A percentile compares a stretch with the other conserved stretches of the same genome.
These are phyloP conservation scores for Otolemur garnettii DNA, from an alignment of 2,113 vertebrate species.

Conservation along the genomic window DNA sequence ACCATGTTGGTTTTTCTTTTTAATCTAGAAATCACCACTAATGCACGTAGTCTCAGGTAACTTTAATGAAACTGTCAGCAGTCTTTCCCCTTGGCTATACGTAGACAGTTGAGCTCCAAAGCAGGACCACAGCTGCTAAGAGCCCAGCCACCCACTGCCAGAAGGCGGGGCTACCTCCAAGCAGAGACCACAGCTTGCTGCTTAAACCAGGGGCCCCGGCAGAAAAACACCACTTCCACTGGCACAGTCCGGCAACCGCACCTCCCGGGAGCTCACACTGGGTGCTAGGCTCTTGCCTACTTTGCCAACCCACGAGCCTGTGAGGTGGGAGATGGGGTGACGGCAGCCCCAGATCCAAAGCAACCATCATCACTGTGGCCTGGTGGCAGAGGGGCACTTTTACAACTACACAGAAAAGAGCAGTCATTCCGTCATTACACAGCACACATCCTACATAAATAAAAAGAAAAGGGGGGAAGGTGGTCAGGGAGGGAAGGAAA, in stretches of 20 bases:
- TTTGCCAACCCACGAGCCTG: background rate
- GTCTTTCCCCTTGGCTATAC: background rate
- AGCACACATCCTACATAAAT: slow-evolving; percentile 30
- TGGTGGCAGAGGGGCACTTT: rapidly evolving
- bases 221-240: background rate
- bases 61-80: slow-evolving; percentile 67
- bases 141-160: background rate
- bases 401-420: background rate
- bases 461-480: background rate
- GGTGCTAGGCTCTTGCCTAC: background rate
- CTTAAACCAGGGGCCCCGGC: too few relatives aligned
- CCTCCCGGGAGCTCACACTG: background rate
- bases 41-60: slow-evolving; percentile 9
- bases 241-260: background rate
- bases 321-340: rapidly evolving
- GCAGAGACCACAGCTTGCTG: background rate
- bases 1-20: background rate
- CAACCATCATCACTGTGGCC: rapidly evolving
- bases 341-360: background rate
- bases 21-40: background rate
- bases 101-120: background rate
- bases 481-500: background rate
- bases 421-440: background rate
- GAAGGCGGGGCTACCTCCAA: background rate
- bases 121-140: background rate